Conservation (phyloP, 2,113 vertebrate genomes). For the Chaetura pelagica region DNA sequence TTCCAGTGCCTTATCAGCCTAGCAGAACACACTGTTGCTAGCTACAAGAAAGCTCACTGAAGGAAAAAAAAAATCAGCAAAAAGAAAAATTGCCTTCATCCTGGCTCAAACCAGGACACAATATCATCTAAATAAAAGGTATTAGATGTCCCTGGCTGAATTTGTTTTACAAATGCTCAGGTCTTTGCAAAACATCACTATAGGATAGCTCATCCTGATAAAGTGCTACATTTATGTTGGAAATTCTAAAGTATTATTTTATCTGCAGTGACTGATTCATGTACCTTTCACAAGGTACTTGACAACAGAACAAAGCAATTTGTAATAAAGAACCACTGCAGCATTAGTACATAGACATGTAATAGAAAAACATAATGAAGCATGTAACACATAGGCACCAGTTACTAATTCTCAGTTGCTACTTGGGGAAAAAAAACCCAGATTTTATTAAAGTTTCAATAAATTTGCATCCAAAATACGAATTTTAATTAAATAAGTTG, state of each 20-base stretch:
- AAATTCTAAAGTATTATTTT: constrained; percentile 14
- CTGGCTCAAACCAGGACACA: no score
- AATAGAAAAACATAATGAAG: background rate
- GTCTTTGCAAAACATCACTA: background rate
- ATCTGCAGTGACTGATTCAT: background rate
- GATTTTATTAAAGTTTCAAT: background rate
- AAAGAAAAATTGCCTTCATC: no score
- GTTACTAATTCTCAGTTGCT: background rate
- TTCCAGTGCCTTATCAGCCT: no score
- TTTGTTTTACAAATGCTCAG: background rate
- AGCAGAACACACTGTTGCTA: no score
- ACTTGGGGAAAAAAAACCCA: background rate
- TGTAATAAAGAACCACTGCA: background rate
- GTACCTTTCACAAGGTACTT: background rate
- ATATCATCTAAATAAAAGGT: background rate
- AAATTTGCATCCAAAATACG: background rate
- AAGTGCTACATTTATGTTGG: background rate
- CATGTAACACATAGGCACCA: background rate
- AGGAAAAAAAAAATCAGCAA: no score
- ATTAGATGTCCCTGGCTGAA: background rate
- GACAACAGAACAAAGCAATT: background rate
- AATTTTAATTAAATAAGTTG: background rate
- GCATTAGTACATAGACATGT: background rate
- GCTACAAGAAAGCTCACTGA: no score
- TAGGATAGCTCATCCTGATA: background rate